phyloP scores from a whole-genome alignment of 2,797 vertebrate genomes.

The Megalops cyprinoides region DNA sequence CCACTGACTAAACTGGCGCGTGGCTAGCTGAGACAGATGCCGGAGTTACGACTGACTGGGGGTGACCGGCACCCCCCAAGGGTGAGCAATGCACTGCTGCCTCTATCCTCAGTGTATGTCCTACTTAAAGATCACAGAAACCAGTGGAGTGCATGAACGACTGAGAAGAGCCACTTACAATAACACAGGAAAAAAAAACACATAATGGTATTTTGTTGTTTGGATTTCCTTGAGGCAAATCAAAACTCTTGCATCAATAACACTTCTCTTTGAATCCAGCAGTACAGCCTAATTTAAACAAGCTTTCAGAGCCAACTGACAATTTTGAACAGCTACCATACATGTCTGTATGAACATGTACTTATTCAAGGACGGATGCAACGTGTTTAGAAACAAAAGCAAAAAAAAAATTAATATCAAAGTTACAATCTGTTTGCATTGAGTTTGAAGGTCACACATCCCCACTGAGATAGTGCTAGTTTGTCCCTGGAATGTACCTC shows the following conservation, averaged over 20 bases:
- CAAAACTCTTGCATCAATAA: neutral
- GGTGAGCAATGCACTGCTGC: neutral
- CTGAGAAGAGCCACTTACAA: neutral
- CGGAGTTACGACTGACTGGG: neutral
- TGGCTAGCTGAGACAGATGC: neutral
- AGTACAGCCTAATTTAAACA: neutral
- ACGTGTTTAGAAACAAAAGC: neutral
- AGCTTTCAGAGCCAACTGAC: neutral
- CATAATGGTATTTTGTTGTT: neutral
- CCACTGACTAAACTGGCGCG: neutral
- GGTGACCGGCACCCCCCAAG: neutral
- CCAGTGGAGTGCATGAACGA: neutral
- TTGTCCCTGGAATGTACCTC: neutral
- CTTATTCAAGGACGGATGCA: neutral
- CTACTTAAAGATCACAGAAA: neutral
- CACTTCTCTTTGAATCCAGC: neutral
- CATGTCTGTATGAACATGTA: neutral
- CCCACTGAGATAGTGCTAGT: neutral
- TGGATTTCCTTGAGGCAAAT: neutral
- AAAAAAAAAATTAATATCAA: neutral
- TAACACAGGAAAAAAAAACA: neutral
- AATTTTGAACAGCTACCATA: neutral
- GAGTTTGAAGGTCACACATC: neutral
- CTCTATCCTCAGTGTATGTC: neutral
- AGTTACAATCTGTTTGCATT: neutral